Conservation (phyloP, 2,113 vertebrate species). For the Connochaetes taurinus region DNA sequence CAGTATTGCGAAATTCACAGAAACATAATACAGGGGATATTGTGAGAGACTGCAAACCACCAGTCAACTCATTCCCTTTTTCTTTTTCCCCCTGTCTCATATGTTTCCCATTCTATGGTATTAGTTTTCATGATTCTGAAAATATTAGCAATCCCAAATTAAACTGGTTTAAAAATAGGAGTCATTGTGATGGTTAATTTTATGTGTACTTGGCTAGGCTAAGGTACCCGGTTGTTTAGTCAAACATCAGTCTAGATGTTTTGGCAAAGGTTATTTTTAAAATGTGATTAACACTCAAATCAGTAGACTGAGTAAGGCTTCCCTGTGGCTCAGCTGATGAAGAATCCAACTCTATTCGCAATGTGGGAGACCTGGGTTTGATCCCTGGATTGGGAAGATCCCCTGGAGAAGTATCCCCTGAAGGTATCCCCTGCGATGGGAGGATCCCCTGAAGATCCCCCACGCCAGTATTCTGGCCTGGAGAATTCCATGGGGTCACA, state of each 20-base stretch:
- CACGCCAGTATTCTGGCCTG: background rate
- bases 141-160: background rate
- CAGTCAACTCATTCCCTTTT: background rate
- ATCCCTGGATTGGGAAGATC: background rate
- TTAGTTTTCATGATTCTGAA: background rate
- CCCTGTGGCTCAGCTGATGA: background rate
- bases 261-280: background rate
- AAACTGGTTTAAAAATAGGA: background rate
- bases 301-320: background rate
- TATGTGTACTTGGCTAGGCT: background rate
- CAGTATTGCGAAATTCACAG: background rate
- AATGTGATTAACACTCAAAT: background rate
- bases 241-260: background rate
- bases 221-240: background rate
- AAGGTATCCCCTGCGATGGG: background rate
- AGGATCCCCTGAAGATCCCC: background rate
- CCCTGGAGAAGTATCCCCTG: background rate
- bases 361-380: fast-evolving
- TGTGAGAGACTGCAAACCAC: background rate
- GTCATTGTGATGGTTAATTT: background rate
- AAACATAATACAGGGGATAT: background rate
- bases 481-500: background rate
- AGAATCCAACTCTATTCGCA: background rate
- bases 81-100: background rate
- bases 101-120: background rate